A percentile compares a stretch with the other conserved stretches of the same genome.
phyloP scores from a whole-genome alignment of 2,888 invertebrate genomes.

The Mesodorylaimus sp. region DNA sequence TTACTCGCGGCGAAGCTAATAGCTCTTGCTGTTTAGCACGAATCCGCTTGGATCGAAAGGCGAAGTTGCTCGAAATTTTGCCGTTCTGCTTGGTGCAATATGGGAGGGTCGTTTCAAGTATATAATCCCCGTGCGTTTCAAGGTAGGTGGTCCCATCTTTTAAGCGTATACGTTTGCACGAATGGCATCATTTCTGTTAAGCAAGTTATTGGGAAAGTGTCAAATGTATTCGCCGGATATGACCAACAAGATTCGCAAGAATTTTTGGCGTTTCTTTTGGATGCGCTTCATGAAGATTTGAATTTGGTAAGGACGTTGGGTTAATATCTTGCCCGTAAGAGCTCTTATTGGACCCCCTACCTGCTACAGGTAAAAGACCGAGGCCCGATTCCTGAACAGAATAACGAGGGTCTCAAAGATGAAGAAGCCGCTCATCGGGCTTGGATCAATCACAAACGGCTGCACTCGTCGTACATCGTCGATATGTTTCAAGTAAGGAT shows the following conservation, averaged over 20 bases:
- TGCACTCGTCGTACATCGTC: conserved; percentile 52
- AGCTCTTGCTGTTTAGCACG: conserved; percentile 19
- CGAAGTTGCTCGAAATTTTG: conserved; percentile 60
- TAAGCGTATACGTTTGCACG: not conserved
- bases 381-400: conserved; percentile 23
- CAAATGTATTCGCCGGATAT: conserved; percentile 83
- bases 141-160: conserved; percentile 39
- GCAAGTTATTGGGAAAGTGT: not conserved
- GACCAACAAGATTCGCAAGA: conserved; percentile 97
- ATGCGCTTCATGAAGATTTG: conserved; percentile 84
- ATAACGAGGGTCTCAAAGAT: conserved; percentile 30
- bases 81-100: conserved; percentile 56
- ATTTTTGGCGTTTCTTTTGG: conserved; percentile 91
- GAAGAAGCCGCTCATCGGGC: conserved; percentile 38
- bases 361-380: not conserved
- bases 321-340: too few species aligned
- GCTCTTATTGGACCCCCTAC: too few species aligned
- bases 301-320: conserved; percentile 37
- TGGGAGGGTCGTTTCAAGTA: conserved; percentile 63
- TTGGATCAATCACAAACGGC: conserved; percentile 52
- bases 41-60: conserved; percentile 37
- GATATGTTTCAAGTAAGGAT: conserved; percentile 38
- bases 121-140: conserved; percentile 56
- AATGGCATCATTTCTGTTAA: not conserved
- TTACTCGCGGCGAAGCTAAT: not conserved